Percentiles rank a stretch among this genome's conserved stretches.
Conservation (phyloP, 1,140 invertebrate genomes). For the Camponotus vicinus region DNA sequence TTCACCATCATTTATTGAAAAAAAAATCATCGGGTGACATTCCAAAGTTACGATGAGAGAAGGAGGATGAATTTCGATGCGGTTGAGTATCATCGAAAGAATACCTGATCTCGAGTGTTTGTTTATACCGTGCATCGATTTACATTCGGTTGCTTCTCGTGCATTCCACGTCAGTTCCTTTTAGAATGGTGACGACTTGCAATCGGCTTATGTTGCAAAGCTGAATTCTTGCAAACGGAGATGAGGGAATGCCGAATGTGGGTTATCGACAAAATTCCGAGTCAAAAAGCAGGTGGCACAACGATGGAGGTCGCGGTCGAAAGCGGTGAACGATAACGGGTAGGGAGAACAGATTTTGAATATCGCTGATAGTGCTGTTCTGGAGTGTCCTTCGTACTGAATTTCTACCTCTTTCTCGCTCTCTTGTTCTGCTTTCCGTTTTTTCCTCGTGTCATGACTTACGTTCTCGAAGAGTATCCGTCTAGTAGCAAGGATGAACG, state of each 20-base stretch:
- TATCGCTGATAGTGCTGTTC: conserved; percentile 82
- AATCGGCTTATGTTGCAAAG: background rate
- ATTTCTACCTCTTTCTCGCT: conserved; percentile 77
- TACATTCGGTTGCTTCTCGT: too few relatives aligned
- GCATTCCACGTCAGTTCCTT: background rate
- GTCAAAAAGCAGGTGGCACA: conserved; percentile 35
- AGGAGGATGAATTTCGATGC: background rate
- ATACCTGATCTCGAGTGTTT: background rate
- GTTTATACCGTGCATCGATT: background rate
- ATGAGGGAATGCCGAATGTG: conserved; percentile 48
- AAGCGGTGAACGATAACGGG: conserved; percentile 18
- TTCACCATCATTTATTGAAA: background rate
- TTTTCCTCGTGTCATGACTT: background rate
- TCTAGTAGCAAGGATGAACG: background rate
- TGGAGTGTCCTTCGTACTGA: conserved; percentile 78
- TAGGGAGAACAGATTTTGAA: conserved; percentile 77
- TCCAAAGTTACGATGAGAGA: background rate
- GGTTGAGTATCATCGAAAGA: background rate
- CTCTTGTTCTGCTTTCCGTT: conserved; percentile 32
- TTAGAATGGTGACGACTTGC: background rate
- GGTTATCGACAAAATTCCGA: conserved; percentile 66
- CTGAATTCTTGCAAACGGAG: background rate
- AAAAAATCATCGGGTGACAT: background rate
- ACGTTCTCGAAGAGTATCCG: background rate
- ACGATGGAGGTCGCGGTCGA: conserved; percentile 58